Evolutionary conservation across 2,888 invertebrate genomes (phyloP), one percentile per base, ranked within the genome.

Genomic region (Drosophila birchii): DNA sequence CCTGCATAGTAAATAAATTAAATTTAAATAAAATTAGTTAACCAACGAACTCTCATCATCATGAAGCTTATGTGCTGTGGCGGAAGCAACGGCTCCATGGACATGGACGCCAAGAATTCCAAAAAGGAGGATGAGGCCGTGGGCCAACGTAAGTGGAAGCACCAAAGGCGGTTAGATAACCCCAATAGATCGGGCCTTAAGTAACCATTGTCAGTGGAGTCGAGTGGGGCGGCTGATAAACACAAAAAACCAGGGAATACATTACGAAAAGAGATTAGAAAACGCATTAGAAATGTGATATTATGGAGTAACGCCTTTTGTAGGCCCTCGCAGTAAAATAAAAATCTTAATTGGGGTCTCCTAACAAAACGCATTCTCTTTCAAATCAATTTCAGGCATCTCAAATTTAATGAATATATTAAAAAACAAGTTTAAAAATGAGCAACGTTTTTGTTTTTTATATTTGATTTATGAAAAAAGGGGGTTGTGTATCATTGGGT

Each of bases 41-140:
- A 8, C 14, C 20, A 16, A 39, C 29, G 39, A 39, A 39, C 16
- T 16, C 5, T 12, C 39, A 16, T 14, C 43, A 70, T 49, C 11
- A 84, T 84, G 84, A 86, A 62, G 74, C 47, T 84, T 3, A 18
- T 81, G 11, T 84, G 86, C 44, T 84, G 86, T 34, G 75, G 64
- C 18, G 20, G 70, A 38, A 81, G 53, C 26, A 78, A 78, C 23
- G 78, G 71, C 43, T 61, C 67, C 26, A 76, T 80, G 76, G 44
- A 61, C 26, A 69, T 84, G 43, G 75, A 63, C 38, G 26, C 51
- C 18, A 71, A 63, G 9, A 70, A 59, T 4, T 58, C 29, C 56
- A 83, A 74, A 55, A 84, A 86, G 77, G 81, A 78, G 60, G 72
- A 75, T 18, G 82, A 77, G 54, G 81, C 81, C 18, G 23, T 14